Base-by-base conservation (phyloP, 92 coral and sea anemone genomes). In the Muricea muricata region DNA sequence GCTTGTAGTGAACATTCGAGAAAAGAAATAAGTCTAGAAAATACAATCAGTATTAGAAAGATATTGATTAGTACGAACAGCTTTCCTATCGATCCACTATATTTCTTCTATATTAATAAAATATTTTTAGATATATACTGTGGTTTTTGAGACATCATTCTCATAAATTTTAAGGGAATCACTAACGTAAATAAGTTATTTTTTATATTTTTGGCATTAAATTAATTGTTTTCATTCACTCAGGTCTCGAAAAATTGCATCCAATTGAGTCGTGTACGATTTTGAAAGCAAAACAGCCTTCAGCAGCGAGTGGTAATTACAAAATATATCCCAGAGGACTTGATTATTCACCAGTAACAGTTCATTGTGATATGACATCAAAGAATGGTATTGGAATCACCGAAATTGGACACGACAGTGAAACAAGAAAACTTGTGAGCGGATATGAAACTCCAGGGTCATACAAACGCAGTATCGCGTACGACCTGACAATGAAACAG, bases 341-440 rank as follows among this genome's bases (percentile, higher is more conserved):
- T 37, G 9, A 4, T n/a, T n/a, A n/a, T 7, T 41, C 69, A 5
- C 13, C 75, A 66, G 54, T 81, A 45, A 25, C 15, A 11, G 85
- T 67, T 0, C 37, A 81, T 55, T 81, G 85, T 66, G 37, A 81
- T 73, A 81, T 80, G 85, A 65, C 3, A 13, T 33, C 5, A 35
- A 40, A 80, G 46, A 56, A 39, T 40, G 85, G 85, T 14, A 21
- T 65, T 80, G 85, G 85, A 29, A 77, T 80, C 33, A 80, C 85
- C 23, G 85, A 28, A 21, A 39, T 80, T 35, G 55, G 85, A 37
- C 42, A 37, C 4, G 42, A 37, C 42, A 37, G 42, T 37, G 42
- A 37, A 37, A 4, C 42, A 37, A 80, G 85, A 30, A 41, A 31
- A n/a, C 56, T 23, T 1, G 77, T 80, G 17, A 65, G 2, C 4